Evolutionary conservation across 2,888 invertebrate species (phyloP), one percentile per base, ranked within the genome.

Genomic region (Lasioglossum oenotherae): DNA sequence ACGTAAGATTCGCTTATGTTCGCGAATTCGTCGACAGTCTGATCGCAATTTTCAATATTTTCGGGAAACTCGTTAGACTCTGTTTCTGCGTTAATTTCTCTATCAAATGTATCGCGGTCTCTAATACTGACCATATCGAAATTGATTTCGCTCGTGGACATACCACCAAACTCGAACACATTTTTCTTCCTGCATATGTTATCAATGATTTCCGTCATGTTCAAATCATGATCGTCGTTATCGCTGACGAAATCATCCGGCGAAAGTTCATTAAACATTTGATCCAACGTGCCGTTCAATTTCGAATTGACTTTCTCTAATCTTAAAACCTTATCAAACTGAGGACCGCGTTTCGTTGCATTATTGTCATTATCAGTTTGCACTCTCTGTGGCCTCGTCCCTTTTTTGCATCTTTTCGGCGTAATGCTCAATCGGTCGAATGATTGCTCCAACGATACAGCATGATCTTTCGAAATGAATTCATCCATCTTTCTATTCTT

Each of bases 121-220:
- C 57, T 57, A 71, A 8, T 14, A 31, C 0, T 57, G 19, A 31
- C 60, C 23, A 23, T n/a, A 23, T 23, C 12, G 35, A 27, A 27
- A 75, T 60, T 74, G 16, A 31, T 76, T 57, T 72, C 49, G 31
- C n/a, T 23, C 14, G 35, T 27, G 41, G 27, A 5, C 31, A 4
- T 41, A 27, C 14, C 23, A 60, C 27, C 77, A 53, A 84, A 81
- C 10, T 88, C 90, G 84, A 91, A 92, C 88, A 49, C 74, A 44
- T 23, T 81, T 57, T 16, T 83, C 57, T 80, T 44, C 23, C 82
- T 84, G 77, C 94, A 93, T 80, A 97, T 96, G 75, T 95, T 94
- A 31, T 96, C 95, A 23, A 97, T 95, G 81, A 97, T 96, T 60
- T 95, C 94, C 0, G 96, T 96, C 92, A 96, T 94, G 84, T 97